Percentiles rank a stretch among this genome's conserved stretches.
Conservation (phyloP, 2,888 invertebrate species). For the Hermodice carunculata region DNA sequence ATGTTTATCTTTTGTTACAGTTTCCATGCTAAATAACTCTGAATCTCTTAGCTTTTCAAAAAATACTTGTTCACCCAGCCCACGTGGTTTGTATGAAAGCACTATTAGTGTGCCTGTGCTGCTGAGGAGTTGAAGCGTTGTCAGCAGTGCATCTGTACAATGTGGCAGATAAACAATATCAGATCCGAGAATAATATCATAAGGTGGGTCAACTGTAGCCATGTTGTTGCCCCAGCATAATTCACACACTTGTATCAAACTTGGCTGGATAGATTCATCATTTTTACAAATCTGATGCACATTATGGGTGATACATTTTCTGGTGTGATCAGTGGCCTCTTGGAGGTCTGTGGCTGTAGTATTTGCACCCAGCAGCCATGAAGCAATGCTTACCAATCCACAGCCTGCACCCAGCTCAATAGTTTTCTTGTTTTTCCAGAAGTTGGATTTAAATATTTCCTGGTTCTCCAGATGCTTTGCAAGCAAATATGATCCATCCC, state of each 20-base stretch:
- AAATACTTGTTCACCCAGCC: conserved; percentile 39
- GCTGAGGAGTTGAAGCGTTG: conserved; percentile 23
- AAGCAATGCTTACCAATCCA: conserved; percentile 40
- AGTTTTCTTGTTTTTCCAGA: conserved; percentile 30
- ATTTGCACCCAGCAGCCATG: conserved; percentile 34
- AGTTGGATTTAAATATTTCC: conserved; percentile 5
- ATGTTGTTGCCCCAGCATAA: conserved; percentile 20
- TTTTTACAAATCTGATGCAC: neutral
- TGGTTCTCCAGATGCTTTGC: conserved; percentile 35
- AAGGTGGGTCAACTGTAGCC: neutral
- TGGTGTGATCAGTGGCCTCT: conserved; percentile 25
- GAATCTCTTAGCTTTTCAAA: conserved; percentile 23
- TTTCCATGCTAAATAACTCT: conserved; percentile 20
- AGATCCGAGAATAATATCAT: conserved; percentile 39
- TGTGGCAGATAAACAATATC: conserved; percentile 40
- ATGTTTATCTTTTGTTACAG: conserved; percentile 14
- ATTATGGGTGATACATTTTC: conserved; percentile 22
- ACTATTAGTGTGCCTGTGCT: conserved; percentile 18
- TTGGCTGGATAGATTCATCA: neutral
- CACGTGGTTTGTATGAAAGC: conserved; percentile 39
- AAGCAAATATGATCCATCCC: conserved; percentile 42
- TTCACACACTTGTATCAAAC: neutral
- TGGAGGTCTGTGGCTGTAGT: conserved; percentile 36
- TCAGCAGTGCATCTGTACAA: conserved; percentile 11
- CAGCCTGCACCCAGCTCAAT: conserved; percentile 45